A percentile compares a stretch with the other conserved stretches of the same genome.
Evolutionary conservation across 2,113 vertebrate species (phyloP).

Genomic region (Psilopogon haemacephalus): DNA sequence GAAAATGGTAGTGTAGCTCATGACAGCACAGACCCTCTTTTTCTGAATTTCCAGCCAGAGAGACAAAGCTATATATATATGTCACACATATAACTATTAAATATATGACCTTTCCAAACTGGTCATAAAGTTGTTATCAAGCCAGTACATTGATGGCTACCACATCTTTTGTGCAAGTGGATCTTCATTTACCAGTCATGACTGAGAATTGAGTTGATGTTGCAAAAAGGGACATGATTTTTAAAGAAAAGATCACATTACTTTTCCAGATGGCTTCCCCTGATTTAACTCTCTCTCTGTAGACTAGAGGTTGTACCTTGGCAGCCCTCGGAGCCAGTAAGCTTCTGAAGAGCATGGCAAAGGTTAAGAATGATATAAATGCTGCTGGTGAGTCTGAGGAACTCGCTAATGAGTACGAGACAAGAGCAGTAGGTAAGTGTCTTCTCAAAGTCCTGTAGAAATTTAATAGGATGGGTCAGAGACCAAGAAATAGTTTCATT

Average conservation of each 20-base stretch:
- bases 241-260: neutral
- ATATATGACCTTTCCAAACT: neutral
- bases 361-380: conserved; percentile 85
- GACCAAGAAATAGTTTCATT: neutral
- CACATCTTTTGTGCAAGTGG: neutral
- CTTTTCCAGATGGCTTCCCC: neutral
- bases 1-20: neutral
- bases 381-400: conserved; percentile 84
- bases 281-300: neutral
- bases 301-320: conserved; percentile 86
- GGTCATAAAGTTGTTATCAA: neutral
- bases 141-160: neutral
- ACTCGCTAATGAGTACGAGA: conserved; percentile 89
- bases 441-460: neutral
- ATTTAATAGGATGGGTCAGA: neutral
- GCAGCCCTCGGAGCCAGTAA: conserved; percentile 92
- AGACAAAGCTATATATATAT: neutral
- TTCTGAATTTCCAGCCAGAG: neutral
- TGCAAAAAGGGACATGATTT: neutral
- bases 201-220: neutral
- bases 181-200: neutral
- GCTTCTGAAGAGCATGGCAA: conserved; percentile 90
- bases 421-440: conserved; percentile 87
- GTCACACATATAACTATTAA: neutral
- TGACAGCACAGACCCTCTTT: neutral